Evolutionary conservation across 2,797 vertebrate species (phyloP).

Genomic region (Benthosema pterotum): DNA sequence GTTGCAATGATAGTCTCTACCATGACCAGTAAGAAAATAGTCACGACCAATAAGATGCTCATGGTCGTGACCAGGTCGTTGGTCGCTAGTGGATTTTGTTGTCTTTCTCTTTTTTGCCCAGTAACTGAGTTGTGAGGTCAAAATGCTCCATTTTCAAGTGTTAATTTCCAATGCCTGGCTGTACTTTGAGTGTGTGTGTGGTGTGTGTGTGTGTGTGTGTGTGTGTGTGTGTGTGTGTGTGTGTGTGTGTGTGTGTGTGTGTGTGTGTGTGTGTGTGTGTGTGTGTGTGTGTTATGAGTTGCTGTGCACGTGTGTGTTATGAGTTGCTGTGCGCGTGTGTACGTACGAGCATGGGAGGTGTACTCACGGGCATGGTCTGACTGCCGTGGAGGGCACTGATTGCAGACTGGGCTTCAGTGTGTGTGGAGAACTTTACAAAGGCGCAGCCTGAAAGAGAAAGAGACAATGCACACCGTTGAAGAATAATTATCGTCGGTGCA

Average conservation of each 20-base stretch:
- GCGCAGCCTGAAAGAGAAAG: slow-evolving; percentile 86
- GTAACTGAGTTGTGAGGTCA: too few relatives aligned
- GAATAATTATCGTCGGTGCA: too few relatives aligned
- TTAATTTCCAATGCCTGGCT: too few relatives aligned
- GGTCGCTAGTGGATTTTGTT: too few relatives aligned
- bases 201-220: slow-evolving; percentile 6
- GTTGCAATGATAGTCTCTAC: too few relatives aligned
- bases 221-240: slow-evolving; percentile 4
- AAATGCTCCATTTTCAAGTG: too few relatives aligned
- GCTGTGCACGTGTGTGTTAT: background rate
- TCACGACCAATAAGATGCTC: too few relatives aligned
- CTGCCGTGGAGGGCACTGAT: slow-evolving; percentile 95
- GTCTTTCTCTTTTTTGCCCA: too few relatives aligned
- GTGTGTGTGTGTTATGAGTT: background rate
- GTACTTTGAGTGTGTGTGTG: background rate
- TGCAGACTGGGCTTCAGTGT: slow-evolving; percentile 95
- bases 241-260: slow-evolving; percentile 4
- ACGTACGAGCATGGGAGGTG: slow-evolving; percentile 13
- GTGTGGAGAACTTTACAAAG: slow-evolving; percentile 98
- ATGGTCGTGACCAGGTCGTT: too few relatives aligned
- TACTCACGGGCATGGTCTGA: slow-evolving; percentile 97
- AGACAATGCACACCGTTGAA: slow-evolving; percentile 40
- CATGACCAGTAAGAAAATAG: too few relatives aligned
- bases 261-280: slow-evolving; percentile 10
- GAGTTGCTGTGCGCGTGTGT: background rate